phyloP scores from a whole-genome alignment of 2,888 invertebrate genomes.

The Melanophora roralis region DNA sequence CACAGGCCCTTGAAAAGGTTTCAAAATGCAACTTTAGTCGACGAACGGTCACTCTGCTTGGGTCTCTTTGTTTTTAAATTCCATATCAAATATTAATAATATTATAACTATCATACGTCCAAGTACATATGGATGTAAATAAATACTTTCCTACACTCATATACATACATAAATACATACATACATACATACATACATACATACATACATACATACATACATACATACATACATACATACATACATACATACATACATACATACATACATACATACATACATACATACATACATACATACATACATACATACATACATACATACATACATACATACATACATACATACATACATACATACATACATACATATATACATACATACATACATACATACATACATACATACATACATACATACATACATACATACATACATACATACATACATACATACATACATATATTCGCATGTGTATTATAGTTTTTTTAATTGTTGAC shows the following conservation, averaged over 20 bases:
- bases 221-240: too few species aligned
- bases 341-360: too few species aligned
- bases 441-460: too few species aligned
- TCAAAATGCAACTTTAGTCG: too few species aligned
- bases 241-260: not conserved
- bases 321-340: not conserved
- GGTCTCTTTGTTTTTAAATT: not conserved
- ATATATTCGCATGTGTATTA: too few species aligned
- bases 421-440: not conserved
- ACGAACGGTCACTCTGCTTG: too few species aligned
- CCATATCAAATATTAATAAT: not conserved
- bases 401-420: not conserved
- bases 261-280: not conserved
- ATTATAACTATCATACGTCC: not conserved
- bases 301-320: not conserved
- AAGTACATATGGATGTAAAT: not conserved
- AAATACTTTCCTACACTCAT: too few species aligned
- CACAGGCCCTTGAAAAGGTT: too few species aligned
- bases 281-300: too few species aligned
- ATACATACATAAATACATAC: too few species aligned
- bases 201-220: not conserved
- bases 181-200: not conserved
- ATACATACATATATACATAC: not conserved
- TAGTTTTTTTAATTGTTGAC: not conserved
- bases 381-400: not conserved